Percentiles rank a stretch among this genome's conserved stretches.
These are phyloP conservation scores for Stylophora pistillata DNA, from an alignment of 64 coral and sea anemone genomes.

Conservation along the genomic window DNA sequence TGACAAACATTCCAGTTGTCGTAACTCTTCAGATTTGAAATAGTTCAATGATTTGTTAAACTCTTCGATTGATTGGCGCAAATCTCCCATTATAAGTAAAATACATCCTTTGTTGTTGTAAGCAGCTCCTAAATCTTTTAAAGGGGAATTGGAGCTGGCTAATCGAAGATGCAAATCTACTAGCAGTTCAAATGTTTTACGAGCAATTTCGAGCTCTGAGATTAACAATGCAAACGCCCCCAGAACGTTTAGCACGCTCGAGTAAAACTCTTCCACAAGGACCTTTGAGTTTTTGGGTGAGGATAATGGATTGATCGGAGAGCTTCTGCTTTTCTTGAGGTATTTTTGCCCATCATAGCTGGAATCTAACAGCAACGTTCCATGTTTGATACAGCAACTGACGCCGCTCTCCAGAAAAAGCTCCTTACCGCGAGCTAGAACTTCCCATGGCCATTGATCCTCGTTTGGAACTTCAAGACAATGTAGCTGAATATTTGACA, in stretches of 20 bases:
- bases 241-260: background rate
- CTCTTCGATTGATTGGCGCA: background rate
- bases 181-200: background rate
- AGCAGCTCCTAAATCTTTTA: background rate
- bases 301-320: background rate
- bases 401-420: background rate
- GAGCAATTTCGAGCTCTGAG: constrained; percentile 1
- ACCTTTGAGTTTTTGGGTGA: too few relatives aligned
- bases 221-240: background rate
- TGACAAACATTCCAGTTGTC: background rate
- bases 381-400: background rate
- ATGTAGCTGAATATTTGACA: background rate
- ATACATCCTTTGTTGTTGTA: constrained; percentile 15
- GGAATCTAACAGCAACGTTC: constrained; percentile 10
- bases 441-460: background rate
- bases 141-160: background rate
- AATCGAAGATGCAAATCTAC: background rate
- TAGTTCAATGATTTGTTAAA: background rate
- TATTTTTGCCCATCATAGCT: background rate
- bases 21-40: background rate
- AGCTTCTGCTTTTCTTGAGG: background rate
- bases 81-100: background rate
- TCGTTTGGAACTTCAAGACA: background rate
- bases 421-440: background rate
- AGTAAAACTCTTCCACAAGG: background rate